A percentile compares a stretch with the other conserved stretches of the same genome.
phyloP scores from a whole-genome alignment of 2,797 vertebrate species.

The Siniperca obscura region DNA sequence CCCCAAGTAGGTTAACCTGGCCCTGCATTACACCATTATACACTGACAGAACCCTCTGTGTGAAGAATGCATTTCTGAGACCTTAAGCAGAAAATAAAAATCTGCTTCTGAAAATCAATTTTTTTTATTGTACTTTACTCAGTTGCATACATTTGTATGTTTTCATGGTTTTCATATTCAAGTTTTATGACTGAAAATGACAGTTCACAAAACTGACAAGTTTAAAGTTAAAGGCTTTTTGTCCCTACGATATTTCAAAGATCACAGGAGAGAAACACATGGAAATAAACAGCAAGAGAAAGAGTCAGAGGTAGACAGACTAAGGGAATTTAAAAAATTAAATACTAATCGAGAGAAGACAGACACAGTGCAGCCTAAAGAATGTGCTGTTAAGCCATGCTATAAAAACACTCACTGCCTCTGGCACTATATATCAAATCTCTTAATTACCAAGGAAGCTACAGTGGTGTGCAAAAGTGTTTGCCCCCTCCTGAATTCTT shows the following conservation, averaged over 20 bases:
- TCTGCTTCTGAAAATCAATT: background rate
- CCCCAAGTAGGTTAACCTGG: background rate
- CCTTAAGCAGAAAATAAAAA: background rate
- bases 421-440: background rate
- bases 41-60: background rate
- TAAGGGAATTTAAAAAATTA: background rate
- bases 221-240: background rate
- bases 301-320: background rate
- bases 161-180: background rate
- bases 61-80: background rate
- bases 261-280: conserved; percentile 1
- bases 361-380: conserved; percentile 31
- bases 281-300: background rate
- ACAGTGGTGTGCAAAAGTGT: no score
- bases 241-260: background rate
- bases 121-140: background rate
- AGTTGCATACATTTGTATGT: background rate
- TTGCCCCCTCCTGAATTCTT: no score
- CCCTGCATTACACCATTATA: background rate
- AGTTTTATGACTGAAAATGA: background rate
- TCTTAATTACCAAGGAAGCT: background rate
- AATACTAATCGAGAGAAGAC: background rate
- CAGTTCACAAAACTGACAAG: background rate
- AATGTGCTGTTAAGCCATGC: background rate
- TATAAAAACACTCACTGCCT: conserved; percentile 10